Evolutionary conservation across 2,888 invertebrate species (phyloP), one percentile per base, ranked within the genome.

Genomic region (Drosophila eohydei): DNA sequence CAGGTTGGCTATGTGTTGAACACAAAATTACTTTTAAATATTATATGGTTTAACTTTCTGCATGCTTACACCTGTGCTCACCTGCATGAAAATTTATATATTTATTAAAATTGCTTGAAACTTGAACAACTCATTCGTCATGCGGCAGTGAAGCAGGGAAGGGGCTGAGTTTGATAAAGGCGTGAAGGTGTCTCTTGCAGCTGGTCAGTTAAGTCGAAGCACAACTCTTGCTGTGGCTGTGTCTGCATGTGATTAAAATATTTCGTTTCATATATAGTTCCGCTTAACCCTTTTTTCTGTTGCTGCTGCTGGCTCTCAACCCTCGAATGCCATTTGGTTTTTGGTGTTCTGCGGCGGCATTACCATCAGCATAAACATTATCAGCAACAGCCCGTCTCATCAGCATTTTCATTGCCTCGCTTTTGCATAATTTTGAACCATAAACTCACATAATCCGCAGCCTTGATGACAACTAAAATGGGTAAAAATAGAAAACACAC

Each of bases 401-500:
- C 69, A 74, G 68, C 60, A 78, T 60, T 46, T 58, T 78, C 59
- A 72, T 73, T 58, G 50, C 52, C 59, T 38, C 66, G 62, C 68
- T 63, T 82, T 77, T 71, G 89, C 88, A 89, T 86, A 89, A 89
- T 86, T 86, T 78, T 55, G 40, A 71, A 70, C 70, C 75, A 84
- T 87, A 89, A 86, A 87, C 88, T 86, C 77, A 58, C 82, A 87
- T 88, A 86, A 89, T 81, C 76, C 79, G 74, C 79, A 74, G 65
- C 76, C 76, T 67, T 78, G 78, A 74, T 74, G 81, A 68, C 81
- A 76, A 61, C 77, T 60, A 81, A 84, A 88, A 85, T 84, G 75
- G 78, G 21, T 44, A 55, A 65, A 60, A 65, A 70, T 61, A 46
- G 71, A 41, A 16, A 16, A n/a, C 7, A 28, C n/a, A 16, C 9